Evolutionary conservation across 2,888 invertebrate species (phyloP), one percentile per base, ranked within the genome.

Genomic region (Oscheius sp.): DNA sequence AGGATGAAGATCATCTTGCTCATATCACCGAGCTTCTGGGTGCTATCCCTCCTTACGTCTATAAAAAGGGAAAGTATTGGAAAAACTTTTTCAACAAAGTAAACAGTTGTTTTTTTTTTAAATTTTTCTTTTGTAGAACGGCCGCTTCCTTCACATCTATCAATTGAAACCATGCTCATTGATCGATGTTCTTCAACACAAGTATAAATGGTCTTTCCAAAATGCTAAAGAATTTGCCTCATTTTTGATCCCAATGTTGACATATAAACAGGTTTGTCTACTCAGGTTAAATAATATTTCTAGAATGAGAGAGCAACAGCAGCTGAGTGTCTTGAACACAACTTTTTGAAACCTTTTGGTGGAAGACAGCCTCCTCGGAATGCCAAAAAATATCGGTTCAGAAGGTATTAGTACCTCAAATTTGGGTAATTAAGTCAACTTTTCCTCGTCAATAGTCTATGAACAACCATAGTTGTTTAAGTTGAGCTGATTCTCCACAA

Each of bases 1-100:
- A 97, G 72, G 97, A 98, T 88, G 98, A 99, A 88, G 98, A 99
- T 88, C 98, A 99, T 86, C 90, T 99, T 85, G 98, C 98, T 70
- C 98, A 98, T 87, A 95, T 99, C 86, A 97, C 97, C 82, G 98
- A 99, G 88, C 90, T 99, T 77, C 90, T 98, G 72, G 98, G 98
- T 69, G 92, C 94, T 84, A 97, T 99, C 87, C 97, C 98, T 33
- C 91, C 92, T 82, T 90, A 92, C 85, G 94, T 98, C 86, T 94
- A 95, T 73, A 91, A 94, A 80, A 91, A 92, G 74, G 97, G 97
- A 74, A 92, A 92, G 87, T 94, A 95, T 89, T 95, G 95, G 70
- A 91, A 92, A 86, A 91, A 94, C 85, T 95, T 94, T 88, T 97
- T 99, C 88, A 95, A 93, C 88, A 93, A 93, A 86, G 93, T 92